phyloP scores from a whole-genome alignment of 2,113 vertebrate species.

The Toxostoma redivivum region DNA sequence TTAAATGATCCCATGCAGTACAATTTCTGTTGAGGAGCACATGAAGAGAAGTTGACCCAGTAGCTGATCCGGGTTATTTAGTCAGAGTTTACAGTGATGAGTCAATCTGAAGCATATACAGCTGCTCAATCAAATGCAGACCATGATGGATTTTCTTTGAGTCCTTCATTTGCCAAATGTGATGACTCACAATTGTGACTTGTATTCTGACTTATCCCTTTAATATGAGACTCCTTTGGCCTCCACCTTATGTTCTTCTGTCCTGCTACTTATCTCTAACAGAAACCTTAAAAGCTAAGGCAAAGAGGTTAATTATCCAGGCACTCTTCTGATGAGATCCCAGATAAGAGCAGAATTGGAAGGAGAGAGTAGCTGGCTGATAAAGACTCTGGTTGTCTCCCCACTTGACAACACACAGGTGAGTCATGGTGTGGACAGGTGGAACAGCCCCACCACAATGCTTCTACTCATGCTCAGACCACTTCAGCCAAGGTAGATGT shows the following conservation, averaged over 20 bases:
- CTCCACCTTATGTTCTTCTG: neutral
- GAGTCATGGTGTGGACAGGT: neutral
- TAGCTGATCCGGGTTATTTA: neutral
- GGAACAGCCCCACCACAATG: accelerated
- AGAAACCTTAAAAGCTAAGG: neutral
- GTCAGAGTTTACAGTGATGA: neutral
- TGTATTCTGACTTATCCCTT: neutral
- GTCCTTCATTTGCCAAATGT: neutral
- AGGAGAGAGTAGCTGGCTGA: neutral
- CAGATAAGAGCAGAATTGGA: neutral
- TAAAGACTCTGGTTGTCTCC: neutral
- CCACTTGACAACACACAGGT: accelerated
- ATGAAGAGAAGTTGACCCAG: neutral
- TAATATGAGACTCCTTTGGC: neutral
- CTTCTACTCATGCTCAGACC: neutral
- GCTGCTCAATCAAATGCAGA: neutral
- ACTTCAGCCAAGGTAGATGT: accelerated
- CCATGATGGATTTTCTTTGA: neutral
- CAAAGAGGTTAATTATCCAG: neutral
- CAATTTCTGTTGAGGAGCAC: neutral
- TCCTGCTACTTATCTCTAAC: neutral
- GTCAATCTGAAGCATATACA: neutral
- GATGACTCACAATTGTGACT: neutral
- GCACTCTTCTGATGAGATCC: neutral
- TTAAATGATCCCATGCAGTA: neutral